Conservation (phyloP, 2,113 vertebrate species). For the Melospiza georgiana region DNA sequence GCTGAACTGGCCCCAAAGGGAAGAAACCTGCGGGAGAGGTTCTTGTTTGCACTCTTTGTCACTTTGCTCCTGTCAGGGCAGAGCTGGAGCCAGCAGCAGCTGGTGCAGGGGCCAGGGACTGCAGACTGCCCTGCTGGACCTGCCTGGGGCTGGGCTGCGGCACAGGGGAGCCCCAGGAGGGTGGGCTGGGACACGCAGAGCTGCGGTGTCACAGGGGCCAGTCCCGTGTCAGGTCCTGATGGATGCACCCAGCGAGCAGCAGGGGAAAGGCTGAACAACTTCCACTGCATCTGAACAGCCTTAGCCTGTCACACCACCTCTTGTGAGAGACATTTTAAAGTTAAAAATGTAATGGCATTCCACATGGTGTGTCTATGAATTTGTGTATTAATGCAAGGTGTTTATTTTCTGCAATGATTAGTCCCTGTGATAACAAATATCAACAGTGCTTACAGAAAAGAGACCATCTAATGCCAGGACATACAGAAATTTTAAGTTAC, state of each 20-base stretch:
- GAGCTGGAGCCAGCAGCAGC: not conserved
- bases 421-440: not conserved
- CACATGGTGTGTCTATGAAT: not conserved
- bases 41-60: not conserved
- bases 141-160: not conserved
- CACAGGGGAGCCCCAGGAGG: accelerated
- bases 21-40: not conserved
- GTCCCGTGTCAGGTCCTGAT: accelerated
- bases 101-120: not conserved
- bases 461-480: not conserved
- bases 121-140: accelerated
- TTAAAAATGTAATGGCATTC: not conserved
- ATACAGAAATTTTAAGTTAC: not conserved
- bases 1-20: not conserved
- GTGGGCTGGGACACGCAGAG: not conserved
- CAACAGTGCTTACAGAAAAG: not conserved
- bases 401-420: not conserved
- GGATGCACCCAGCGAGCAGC: not conserved
- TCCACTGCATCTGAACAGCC: not conserved
- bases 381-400: not conserved
- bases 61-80: not conserved
- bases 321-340: not conserved
- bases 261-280: not conserved
- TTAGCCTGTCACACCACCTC: not conserved
- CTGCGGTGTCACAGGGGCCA: accelerated